Evolutionary conservation across 2,888 invertebrate genomes (phyloP).

Genomic region (Amaurobius ferox): DNA sequence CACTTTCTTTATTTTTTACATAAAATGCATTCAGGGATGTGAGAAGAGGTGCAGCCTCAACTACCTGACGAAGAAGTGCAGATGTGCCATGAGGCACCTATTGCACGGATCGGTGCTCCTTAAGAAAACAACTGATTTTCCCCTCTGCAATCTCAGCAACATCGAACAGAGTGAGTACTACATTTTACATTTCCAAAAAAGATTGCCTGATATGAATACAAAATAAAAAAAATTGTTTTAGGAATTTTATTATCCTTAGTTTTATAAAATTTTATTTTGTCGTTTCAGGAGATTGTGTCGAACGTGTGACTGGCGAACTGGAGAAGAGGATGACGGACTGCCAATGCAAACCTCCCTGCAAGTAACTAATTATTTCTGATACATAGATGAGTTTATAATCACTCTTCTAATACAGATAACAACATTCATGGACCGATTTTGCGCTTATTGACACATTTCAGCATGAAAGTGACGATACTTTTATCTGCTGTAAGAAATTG

Average conservation of each 20-base stretch:
- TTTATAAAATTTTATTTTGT: not conserved
- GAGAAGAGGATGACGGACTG: slow-evolving; percentile 22
- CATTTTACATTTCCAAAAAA: too few species aligned
- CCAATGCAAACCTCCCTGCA: slow-evolving; percentile 51
- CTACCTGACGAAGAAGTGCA: slow-evolving; percentile 25
- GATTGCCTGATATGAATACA: too few species aligned
- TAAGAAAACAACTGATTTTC: not conserved
- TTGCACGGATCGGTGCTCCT: slow-evolving; percentile 24
- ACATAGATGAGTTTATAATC: too few species aligned
- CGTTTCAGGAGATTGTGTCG: slow-evolving; percentile 23
- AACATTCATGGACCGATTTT: too few species aligned
- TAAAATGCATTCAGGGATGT: slow-evolving; percentile 32
- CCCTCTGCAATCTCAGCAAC: slow-evolving; percentile 30
- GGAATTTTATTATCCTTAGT: too few species aligned
- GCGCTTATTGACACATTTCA: too few species aligned
- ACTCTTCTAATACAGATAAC: too few species aligned
- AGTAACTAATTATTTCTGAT: too few species aligned
- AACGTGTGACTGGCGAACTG: not conserved
- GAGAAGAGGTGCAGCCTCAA: slow-evolving; percentile 32
- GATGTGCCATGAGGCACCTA: slow-evolving; percentile 45
- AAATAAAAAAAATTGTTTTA: too few species aligned
- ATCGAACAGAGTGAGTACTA: slow-evolving; percentile 25
- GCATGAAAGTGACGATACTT: too few species aligned
- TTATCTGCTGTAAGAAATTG: too few species aligned
- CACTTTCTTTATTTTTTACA: not conserved